Evolutionary conservation across 2,888 invertebrate species (phyloP), one percentile per base, ranked within the genome.

Genomic region (Bellardia pandia): DNA sequence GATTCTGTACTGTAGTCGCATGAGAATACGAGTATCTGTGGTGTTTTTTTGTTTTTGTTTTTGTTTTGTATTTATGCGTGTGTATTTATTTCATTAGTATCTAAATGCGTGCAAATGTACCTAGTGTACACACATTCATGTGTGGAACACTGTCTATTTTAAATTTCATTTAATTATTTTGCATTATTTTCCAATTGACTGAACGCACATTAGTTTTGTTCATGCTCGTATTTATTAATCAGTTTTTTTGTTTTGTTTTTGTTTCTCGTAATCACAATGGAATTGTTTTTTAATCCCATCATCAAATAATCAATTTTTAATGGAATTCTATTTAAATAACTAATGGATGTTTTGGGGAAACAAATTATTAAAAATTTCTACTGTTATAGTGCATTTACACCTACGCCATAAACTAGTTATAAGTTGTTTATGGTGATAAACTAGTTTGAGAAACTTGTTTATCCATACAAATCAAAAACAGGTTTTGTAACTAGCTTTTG

Each of bases 131-230:
- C 1, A n/a, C 13, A 14, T 51, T 5, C 16, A 3, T 71, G 30
- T 62, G 51, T 76, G 16, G 13, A 13, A 13, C 3, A 45, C 4
- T 51, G 71, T 42, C 11, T 58, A 30, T 58, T 58, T 68, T 45
- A 40, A 45, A 45, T 69, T 86, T 80, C 80, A 80, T 86, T 83
- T 42, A 76, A 66, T 84, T 76, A 84, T 86, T 81, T 74, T 64
- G 53, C 74, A 45, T 79, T 69, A 76, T 84, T 84, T 86, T 80
- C 72, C 84, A 80, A 80, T 76, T 74, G 79, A 66, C 79, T 84
- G 76, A 56, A 62, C 53, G 37, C 42, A 62, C 30, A 23, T 58
- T 33, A n/a, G 37, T 74, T 45, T 48, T 48, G n/a, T 48, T 68
- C 42, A 58, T 53, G 42, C 11, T 74, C 37, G 14, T 42, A 53